Conservation (phyloP, 2,888 invertebrate species). For the Bombylius discolor region DNA sequence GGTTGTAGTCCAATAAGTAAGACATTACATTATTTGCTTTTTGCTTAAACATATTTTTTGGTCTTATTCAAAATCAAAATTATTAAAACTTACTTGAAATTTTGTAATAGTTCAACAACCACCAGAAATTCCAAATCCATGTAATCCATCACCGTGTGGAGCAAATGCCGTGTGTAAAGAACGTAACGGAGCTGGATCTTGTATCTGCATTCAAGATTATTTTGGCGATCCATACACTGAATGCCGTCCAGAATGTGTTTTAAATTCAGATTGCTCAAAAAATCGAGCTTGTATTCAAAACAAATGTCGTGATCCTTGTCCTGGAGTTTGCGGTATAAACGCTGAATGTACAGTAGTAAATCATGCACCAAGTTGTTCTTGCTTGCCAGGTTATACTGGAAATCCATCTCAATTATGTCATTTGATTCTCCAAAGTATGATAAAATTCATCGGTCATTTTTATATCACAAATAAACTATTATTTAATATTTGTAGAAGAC, state of each 20-base stretch:
- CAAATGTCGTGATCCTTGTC: constrained; percentile 74
- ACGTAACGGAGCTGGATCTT: constrained; percentile 69
- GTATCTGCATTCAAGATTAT: constrained; percentile 67
- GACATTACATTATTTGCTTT: constrained; percentile 16
- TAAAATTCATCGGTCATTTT: constrained; percentile 21
- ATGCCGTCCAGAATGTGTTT: constrained; percentile 75
- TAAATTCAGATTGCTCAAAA: constrained; percentile 65
- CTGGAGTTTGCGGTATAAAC: constrained; percentile 66
- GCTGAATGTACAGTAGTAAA: constrained; percentile 69
- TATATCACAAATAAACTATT: no score
- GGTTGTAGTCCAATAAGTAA: constrained; percentile 52
- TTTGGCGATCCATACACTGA: constrained; percentile 78
- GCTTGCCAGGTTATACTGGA: constrained; percentile 63
- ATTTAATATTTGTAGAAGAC: constrained; percentile 17
- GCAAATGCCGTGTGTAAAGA: constrained; percentile 74
- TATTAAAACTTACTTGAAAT: not conserved
- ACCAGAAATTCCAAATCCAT: constrained; percentile 52
- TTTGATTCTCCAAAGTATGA: constrained; percentile 42
- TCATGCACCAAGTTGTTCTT: constrained; percentile 70
- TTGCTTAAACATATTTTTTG: not conserved
- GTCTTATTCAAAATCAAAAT: not conserved
- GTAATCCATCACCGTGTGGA: constrained; percentile 77
- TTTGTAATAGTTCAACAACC: constrained; percentile 15
- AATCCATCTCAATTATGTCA: constrained; percentile 53
- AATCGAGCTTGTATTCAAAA: constrained; percentile 70